A percentile compares a stretch with the other conserved stretches of the same genome.
These are phyloP conservation scores for Ciconia nigra DNA, from an alignment of 2,797 vertebrate species.

Conservation along the genomic window DNA sequence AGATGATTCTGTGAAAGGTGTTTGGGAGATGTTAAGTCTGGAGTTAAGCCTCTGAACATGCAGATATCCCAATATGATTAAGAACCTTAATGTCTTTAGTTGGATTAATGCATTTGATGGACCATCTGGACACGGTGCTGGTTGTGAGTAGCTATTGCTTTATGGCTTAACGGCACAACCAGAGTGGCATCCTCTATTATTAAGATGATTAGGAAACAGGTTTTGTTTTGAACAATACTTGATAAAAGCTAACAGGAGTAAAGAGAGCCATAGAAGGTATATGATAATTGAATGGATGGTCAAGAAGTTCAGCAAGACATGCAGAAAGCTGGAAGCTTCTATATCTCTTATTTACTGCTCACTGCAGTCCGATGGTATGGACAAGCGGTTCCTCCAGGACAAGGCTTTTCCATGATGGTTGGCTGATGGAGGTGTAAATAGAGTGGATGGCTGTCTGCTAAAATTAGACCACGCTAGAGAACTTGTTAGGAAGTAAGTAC, in stretches of 20 bases:
- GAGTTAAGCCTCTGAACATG: background rate
- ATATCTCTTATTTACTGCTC: background rate
- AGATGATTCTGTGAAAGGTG: background rate
- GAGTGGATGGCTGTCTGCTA: background rate
- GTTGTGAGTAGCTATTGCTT: background rate
- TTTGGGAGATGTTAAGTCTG: background rate
- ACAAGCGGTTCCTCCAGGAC: background rate
- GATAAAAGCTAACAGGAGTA: background rate
- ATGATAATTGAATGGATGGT: background rate
- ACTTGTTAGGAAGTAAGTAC: background rate
- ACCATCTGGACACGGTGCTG: background rate
- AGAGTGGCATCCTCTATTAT: background rate
- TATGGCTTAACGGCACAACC: background rate
- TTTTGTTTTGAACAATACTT: background rate
- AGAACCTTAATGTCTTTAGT: background rate
- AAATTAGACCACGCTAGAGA: background rate
- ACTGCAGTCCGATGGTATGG: background rate
- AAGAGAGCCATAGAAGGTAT: background rate
- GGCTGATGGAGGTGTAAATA: background rate
- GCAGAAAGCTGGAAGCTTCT: background rate
- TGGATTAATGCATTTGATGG: background rate
- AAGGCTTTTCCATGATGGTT: background rate
- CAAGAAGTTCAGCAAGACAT: background rate
- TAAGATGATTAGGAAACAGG: background rate
- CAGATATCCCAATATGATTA: background rate